phyloP scores from a whole-genome alignment of 2,797 vertebrate species.

The Limnodromus scolopaceus region DNA sequence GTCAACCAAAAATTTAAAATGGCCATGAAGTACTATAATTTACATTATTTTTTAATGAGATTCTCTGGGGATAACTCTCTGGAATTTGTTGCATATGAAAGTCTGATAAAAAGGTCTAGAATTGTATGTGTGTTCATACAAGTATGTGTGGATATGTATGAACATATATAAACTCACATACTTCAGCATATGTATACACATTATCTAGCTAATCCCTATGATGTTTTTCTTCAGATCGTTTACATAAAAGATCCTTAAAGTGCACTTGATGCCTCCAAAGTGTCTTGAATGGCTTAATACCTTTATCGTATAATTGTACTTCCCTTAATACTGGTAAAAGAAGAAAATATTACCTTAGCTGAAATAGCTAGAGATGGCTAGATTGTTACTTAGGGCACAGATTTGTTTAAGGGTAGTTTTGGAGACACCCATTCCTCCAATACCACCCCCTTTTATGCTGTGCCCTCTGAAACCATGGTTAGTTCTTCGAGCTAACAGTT shows the following conservation, averaged over 20 bases:
- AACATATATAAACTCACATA: not conserved
- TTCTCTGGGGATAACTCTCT: not conserved
- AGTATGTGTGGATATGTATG: fast-evolving
- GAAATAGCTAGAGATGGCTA: not conserved
- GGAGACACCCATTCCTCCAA: not conserved
- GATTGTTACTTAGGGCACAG: not conserved
- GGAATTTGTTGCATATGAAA: not conserved
- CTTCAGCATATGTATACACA: not conserved
- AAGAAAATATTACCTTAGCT: not conserved
- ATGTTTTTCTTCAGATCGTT: not conserved
- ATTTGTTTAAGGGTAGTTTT: not conserved
- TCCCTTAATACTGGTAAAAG: not conserved
- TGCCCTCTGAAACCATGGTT: not conserved
- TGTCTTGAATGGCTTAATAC: not conserved
- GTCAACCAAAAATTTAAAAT: not conserved
- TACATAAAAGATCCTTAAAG: not conserved
- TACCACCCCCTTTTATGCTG: not conserved
- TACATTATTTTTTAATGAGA: not conserved
- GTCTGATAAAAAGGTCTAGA: not conserved
- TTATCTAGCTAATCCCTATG: not conserved
- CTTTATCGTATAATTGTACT: not conserved
- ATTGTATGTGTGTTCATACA: not conserved
- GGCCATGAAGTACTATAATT: not conserved
- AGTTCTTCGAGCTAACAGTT: not conserved
- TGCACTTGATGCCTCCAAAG: not conserved